Percentiles rank a stretch among this genome's conserved stretches.
Conservation (phyloP, 2,797 vertebrate genomes). For the Ciconia nigra region DNA sequence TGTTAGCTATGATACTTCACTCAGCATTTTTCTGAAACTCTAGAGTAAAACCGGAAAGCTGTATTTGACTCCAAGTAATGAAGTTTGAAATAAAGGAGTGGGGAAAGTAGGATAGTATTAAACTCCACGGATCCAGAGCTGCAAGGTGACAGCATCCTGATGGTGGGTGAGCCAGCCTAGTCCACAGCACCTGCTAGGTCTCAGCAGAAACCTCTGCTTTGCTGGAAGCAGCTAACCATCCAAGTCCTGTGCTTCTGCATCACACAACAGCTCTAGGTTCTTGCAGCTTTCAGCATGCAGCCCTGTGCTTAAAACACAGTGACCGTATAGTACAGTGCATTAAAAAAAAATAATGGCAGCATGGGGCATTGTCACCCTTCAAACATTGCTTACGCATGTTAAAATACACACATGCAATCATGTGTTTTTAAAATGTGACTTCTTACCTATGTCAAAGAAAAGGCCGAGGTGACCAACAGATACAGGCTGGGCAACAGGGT, state of each 20-base stretch:
- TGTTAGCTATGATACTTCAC: neutral
- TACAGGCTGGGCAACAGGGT: neutral
- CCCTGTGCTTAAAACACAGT: neutral
- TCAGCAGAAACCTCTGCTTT: neutral
- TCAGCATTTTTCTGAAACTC: neutral
- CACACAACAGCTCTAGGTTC: neutral
- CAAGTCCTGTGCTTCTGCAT: neutral
- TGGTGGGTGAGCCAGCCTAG: neutral
- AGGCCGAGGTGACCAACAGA: neutral
- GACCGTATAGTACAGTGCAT: neutral
- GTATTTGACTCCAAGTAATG: neutral
- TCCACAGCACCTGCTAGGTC: neutral
- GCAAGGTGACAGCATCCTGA: neutral
- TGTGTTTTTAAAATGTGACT: neutral
- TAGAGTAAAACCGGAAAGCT: neutral
- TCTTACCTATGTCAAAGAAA: neutral
- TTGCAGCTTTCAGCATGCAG: neutral
- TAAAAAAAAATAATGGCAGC: neutral
- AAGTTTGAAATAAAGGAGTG: neutral
- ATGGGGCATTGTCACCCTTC: neutral
- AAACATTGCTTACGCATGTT: neutral
- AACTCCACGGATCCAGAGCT: neutral
- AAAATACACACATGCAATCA: neutral
- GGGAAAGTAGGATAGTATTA: neutral
- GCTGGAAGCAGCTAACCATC: neutral